These are phyloP conservation scores for Hafferia zeledoni DNA, from an alignment of 2,797 vertebrate genomes.

Conservation along the genomic window DNA sequence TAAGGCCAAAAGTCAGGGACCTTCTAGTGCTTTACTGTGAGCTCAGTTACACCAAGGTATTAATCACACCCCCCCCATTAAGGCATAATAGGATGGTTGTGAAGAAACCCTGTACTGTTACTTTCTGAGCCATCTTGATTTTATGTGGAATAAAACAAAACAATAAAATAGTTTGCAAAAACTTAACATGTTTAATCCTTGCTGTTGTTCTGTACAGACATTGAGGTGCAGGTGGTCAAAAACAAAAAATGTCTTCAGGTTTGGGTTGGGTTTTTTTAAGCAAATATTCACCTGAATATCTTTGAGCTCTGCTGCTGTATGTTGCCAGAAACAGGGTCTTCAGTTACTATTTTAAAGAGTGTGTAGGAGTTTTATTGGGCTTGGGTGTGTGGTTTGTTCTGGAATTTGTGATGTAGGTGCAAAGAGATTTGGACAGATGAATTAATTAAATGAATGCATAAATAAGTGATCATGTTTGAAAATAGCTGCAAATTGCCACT, in stretches of 20 bases:
- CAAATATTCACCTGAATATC: neutral
- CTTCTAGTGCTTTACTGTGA: neutral
- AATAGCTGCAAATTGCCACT: neutral
- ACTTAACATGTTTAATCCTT: fast-evolving
- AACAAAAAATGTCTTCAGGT: neutral
- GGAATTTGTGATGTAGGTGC: neutral
- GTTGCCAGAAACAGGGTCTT: neutral
- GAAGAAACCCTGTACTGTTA: neutral
- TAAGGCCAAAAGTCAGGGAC: neutral
- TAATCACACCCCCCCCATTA: neutral
- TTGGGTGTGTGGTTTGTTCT: neutral
- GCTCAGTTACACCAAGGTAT: neutral
- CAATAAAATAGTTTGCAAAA: neutral
- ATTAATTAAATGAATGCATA: neutral
- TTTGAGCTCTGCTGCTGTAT: neutral
- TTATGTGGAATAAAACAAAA: neutral
- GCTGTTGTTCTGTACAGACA: neutral
- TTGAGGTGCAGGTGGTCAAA: neutral
- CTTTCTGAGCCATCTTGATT: neutral
- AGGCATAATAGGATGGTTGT: neutral
- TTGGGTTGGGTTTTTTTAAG: neutral
- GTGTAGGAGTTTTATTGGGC: neutral
- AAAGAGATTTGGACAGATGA: neutral
- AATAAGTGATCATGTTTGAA: neutral
- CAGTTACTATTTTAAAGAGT: neutral